Conservation (phyloP, 1,140 invertebrate species). For the Zaprionus camerounensis region DNA sequence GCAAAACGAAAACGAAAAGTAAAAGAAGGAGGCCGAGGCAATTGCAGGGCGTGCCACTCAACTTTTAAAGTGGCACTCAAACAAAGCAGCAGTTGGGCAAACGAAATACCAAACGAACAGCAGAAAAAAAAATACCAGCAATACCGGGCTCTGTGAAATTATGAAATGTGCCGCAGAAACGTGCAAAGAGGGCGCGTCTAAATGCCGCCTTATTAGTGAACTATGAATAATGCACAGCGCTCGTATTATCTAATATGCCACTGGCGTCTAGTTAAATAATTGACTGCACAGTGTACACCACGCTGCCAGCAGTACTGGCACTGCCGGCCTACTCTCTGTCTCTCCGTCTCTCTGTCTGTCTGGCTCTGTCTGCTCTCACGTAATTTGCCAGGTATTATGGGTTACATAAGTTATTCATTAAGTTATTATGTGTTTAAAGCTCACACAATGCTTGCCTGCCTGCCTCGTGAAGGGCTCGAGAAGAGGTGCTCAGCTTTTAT, state of each 20-base stretch:
- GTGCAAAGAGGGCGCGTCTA: conserved; percentile 29
- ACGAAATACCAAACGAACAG: conserved; percentile 12
- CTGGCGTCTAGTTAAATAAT: conserved; percentile 72
- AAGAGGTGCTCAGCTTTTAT: conserved; percentile 58
- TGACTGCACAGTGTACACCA: conserved; percentile 25
- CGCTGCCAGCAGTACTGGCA: not conserved
- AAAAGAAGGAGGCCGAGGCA: conserved; percentile 21
- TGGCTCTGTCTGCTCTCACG: conserved; percentile 25
- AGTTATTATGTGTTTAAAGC: conserved; percentile 76
- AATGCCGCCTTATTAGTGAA: conserved; percentile 68
- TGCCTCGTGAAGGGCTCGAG: conserved; percentile 26
- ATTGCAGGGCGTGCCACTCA: conserved; percentile 55
- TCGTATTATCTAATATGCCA: conserved; percentile 71
- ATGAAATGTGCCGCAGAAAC: conserved; percentile 16
- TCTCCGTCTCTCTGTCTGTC: too few species aligned
- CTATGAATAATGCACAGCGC: conserved; percentile 63
- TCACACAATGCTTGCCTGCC: conserved; percentile 42
- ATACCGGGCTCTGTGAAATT: conserved; percentile 11
- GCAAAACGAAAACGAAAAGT: conserved; percentile 8
- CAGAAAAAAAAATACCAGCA: not conserved
- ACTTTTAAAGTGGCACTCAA: conserved; percentile 61
- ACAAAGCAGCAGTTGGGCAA: conserved; percentile 41
- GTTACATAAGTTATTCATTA: conserved; percentile 67
- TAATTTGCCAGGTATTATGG: conserved; percentile 52
- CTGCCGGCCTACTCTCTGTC: not conserved